Evolutionary conservation across 1,140 invertebrate species (phyloP).

Genomic region (Drosophila bifasciata): DNA sequence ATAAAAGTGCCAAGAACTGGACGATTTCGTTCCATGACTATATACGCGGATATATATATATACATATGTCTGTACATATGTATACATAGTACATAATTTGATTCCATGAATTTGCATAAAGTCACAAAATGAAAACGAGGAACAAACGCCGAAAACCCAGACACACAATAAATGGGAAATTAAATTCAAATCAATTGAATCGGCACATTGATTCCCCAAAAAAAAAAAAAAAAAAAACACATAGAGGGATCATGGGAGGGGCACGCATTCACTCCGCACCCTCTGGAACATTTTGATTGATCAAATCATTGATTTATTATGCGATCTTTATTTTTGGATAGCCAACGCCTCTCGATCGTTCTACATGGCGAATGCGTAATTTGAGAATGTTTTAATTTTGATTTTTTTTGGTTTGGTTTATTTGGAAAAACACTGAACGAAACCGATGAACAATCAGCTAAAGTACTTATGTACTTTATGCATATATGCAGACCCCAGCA

Average conservation of each 20-base stretch:
- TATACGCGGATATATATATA: neutral
- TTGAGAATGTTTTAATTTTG: slow-evolving; percentile 39
- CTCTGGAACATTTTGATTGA: slow-evolving; percentile 44
- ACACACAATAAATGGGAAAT: slow-evolving; percentile 57
- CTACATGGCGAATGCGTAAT: slow-evolving; percentile 48
- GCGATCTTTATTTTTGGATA: slow-evolving; percentile 49
- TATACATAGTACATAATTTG: slow-evolving; percentile 39
- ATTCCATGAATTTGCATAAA: slow-evolving; percentile 62
- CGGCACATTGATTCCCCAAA: slow-evolving; percentile 39
- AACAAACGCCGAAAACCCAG: slow-evolving; percentile 24
- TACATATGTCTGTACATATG: slow-evolving; percentile 1
- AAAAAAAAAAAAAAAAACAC: neutral
- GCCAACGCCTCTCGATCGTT: slow-evolving; percentile 1
- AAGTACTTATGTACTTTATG: slow-evolving; percentile 21
- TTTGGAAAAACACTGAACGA: slow-evolving; percentile 14
- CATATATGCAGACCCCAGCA: slow-evolving; percentile 6
- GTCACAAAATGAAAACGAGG: slow-evolving; percentile 25
- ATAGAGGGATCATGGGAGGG: slow-evolving; percentile 11
- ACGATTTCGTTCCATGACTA: slow-evolving; percentile 2
- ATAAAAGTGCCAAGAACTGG: slow-evolving; percentile 39
- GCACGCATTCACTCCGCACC: slow-evolving; percentile 29
- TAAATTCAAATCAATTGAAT: slow-evolving; percentile 73
- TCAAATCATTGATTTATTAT: slow-evolving; percentile 62
- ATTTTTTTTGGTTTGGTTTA: slow-evolving; percentile 17
- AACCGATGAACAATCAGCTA: slow-evolving; percentile 21